Evolutionary conservation across 2,113 vertebrate genomes (phyloP).

Genomic region (Tinamus guttatus): DNA sequence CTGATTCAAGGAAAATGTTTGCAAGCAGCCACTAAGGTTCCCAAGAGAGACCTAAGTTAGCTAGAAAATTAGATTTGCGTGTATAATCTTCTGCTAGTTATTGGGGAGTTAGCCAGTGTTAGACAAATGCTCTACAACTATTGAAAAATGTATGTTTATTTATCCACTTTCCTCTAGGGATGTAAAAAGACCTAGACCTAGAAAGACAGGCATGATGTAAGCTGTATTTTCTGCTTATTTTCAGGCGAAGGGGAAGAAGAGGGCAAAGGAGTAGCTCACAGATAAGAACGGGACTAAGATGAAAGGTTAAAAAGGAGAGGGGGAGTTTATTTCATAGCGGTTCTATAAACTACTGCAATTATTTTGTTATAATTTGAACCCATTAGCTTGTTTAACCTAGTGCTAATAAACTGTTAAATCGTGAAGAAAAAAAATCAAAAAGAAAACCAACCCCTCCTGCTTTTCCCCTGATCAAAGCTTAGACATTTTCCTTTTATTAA

Average conservation of each 20-base stretch:
- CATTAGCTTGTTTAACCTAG: conserved; percentile 41
- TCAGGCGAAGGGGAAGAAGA: conserved; percentile 1
- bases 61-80: conserved; percentile 46
- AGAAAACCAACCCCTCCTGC: neutral
- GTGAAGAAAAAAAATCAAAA: neutral
- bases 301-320: conserved; percentile 24
- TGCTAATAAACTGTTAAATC: conserved; percentile 48
- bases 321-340: neutral
- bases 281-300: conserved; percentile 43
- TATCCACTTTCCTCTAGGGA: neutral
- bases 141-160: conserved; percentile 38
- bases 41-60: conserved; percentile 49
- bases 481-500: conserved; percentile 36
- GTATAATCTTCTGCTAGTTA: conserved; percentile 38
- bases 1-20: conserved; percentile 17
- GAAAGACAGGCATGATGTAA: conserved; percentile 7
- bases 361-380: conserved; percentile 49
- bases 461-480: conserved; percentile 47
- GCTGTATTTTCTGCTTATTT: conserved; percentile 49
- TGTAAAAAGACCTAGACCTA: neutral
- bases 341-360: conserved; percentile 16
- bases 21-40: conserved; percentile 32
- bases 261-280: conserved; percentile 6
- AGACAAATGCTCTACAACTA: conserved; percentile 40
- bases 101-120: neutral